A percentile compares a stretch with the other conserved stretches of the same genome.
phyloP scores from a whole-genome alignment of 1,140 invertebrate species.

The Hestina assimilis region DNA sequence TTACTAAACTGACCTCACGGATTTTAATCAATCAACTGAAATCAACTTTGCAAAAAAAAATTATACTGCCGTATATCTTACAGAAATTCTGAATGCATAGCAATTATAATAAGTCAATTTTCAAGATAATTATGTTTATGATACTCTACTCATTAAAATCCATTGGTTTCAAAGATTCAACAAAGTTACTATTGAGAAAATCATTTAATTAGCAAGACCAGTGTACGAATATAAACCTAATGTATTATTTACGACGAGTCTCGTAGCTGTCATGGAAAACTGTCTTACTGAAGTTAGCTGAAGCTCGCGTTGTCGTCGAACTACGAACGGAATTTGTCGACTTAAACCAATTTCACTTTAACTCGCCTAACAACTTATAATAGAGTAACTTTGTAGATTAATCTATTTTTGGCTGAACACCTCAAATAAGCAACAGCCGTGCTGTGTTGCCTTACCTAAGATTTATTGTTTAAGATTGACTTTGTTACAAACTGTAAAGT shows the following conservation, averaged over 20 bases:
- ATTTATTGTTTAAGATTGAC: constrained; percentile 3
- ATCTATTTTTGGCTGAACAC: constrained; percentile 60
- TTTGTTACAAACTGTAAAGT: too few species aligned
- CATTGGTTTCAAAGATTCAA: too few species aligned
- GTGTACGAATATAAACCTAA: constrained; percentile 20
- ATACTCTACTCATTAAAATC: too few species aligned
- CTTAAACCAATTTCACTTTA: constrained; percentile 70
- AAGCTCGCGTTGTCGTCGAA: constrained; percentile 51
- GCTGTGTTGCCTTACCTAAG: constrained; percentile 8
- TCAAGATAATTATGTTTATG: too few species aligned
- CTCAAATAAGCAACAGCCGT: constrained; percentile 38
- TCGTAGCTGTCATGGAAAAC: constrained; percentile 49
- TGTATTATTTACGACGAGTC: constrained; percentile 39
- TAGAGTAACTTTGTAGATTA: constrained; percentile 71
- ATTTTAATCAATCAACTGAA: too few species aligned
- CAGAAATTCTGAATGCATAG: too few species aligned
- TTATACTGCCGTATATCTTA: too few species aligned
- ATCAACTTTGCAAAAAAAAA: too few species aligned
- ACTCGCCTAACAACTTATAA: constrained; percentile 72
- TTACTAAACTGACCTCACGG: too few species aligned
- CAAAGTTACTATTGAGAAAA: background rate
- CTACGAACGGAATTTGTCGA: constrained; percentile 70
- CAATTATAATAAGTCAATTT: too few species aligned
- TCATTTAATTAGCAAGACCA: background rate
- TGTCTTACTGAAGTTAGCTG: constrained; percentile 55